Percentiles rank a stretch among this genome's conserved stretches.
Evolutionary conservation across 2,888 invertebrate genomes (phyloP).

Genomic region (Drosophila falleni): DNA sequence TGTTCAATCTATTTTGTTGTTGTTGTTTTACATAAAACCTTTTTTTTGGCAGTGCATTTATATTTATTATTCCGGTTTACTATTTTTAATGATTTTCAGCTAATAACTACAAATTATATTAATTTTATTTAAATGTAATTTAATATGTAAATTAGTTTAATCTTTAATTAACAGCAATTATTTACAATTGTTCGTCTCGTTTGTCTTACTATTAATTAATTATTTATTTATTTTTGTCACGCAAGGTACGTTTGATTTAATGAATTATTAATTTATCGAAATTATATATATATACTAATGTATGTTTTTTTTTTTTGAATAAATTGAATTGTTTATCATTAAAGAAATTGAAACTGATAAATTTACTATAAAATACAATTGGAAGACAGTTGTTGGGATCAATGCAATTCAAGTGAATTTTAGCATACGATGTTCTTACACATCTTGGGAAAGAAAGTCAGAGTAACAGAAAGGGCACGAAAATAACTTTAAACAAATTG

Average conservation of each 20-base stretch:
- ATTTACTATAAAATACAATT: slow-evolving; percentile 69
- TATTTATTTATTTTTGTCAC: slow-evolving; percentile 57
- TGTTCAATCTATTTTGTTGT: slow-evolving; percentile 54
- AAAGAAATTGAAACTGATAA: slow-evolving; percentile 62
- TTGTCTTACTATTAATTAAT: slow-evolving; percentile 34
- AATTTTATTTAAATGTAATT: slow-evolving; percentile 45
- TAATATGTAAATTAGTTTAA: slow-evolving; percentile 61
- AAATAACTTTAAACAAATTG: neutral
- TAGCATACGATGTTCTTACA: slow-evolving; percentile 1
- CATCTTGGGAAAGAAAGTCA: slow-evolving; percentile 8
- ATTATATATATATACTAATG: slow-evolving; percentile 41
- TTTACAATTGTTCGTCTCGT: slow-evolving; percentile 64
- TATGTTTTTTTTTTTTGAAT: slow-evolving; percentile 18
- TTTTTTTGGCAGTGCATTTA: slow-evolving; percentile 85
- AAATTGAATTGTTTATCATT: slow-evolving; percentile 24
- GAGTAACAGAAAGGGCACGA: neutral
- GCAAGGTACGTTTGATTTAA: slow-evolving; percentile 80
- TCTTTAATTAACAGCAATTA: slow-evolving; percentile 79
- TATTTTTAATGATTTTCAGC: slow-evolving; percentile 70
- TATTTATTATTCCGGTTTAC: slow-evolving; percentile 72
- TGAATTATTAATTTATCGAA: slow-evolving; percentile 39
- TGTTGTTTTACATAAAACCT: slow-evolving; percentile 79
- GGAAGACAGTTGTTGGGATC: slow-evolving; percentile 79
- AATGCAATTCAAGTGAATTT: slow-evolving; percentile 58
- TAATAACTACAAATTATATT: slow-evolving; percentile 71